phyloP scores from a whole-genome alignment of 2,797 vertebrate genomes.

The Hephaestus fuliginosus region DNA sequence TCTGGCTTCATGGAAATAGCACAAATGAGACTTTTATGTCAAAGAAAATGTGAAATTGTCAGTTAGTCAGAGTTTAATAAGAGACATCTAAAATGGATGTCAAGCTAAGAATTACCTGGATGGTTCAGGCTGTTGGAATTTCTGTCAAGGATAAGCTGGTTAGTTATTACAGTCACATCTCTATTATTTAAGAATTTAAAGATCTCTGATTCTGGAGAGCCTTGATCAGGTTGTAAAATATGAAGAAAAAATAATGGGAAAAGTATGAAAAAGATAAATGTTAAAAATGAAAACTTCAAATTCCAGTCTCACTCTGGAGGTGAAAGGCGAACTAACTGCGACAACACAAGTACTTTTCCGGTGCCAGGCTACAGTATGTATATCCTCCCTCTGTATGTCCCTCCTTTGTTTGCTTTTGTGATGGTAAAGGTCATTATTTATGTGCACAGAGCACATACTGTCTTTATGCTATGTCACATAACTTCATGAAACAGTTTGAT shows the following conservation, averaged over 20 bases:
- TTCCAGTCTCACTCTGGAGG: not conserved
- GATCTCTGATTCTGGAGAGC: no score
- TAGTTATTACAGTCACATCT: not conserved
- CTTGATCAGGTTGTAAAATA: not conserved
- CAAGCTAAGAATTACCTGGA: no score
- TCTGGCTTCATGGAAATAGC: not conserved
- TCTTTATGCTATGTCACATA: not conserved
- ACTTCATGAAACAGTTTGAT: not conserved
- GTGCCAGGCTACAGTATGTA: not conserved
- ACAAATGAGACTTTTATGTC: no score
- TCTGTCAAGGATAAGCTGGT: no score
- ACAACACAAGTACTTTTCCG: not conserved
- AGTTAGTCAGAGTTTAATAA: no score
- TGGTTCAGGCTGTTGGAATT: no score
- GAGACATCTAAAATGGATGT: no score
- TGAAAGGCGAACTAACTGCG: not conserved
- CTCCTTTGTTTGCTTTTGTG: not conserved
- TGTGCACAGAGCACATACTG: not conserved
- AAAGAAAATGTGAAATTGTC: no score
- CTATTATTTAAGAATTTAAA: not conserved
- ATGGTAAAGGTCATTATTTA: not conserved
- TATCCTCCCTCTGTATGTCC: not conserved
- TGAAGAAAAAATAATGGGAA: not conserved
- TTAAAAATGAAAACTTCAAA: not conserved
- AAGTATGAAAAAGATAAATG: no score